Evolutionary conservation across 2,113 vertebrate genomes (phyloP).

Genomic region (Myiagra hebetior): DNA sequence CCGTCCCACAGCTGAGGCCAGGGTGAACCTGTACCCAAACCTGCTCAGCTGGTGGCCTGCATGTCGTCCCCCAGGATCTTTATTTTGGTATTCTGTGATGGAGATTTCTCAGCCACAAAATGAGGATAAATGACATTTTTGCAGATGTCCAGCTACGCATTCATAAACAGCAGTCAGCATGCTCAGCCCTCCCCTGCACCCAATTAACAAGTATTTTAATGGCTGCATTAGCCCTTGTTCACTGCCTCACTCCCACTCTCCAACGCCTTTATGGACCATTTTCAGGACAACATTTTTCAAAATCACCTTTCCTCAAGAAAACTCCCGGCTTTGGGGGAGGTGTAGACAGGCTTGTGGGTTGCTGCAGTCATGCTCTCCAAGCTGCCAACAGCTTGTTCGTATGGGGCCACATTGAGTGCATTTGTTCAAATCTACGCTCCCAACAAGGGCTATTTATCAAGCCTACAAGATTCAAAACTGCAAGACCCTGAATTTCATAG

Average conservation of each 20-base stretch:
- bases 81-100: neutral
- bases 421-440: neutral
- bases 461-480: conserved; percentile 50
- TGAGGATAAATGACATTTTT: neutral
- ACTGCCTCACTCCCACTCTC: neutral
- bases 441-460: conserved; percentile 62
- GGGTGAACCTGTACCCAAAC: neutral
- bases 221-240: neutral
- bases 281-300: neutral
- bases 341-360: neutral
- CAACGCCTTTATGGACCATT: rapidly evolving
- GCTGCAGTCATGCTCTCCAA: neutral
- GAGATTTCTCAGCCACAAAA: neutral
- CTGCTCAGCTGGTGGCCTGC: neutral
- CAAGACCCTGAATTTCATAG: conserved; percentile 64
- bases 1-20: rapidly evolving
- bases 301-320: neutral
- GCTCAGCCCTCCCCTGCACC: neutral
- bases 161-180: neutral
- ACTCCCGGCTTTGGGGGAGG: neutral
- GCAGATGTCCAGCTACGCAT: neutral
- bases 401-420: neutral
- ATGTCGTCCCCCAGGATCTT: neutral
- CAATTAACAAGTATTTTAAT: neutral
- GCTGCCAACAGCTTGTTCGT: neutral